Percentiles rank a stretch among this genome's conserved stretches.
These are phyloP conservation scores for Zygothrica quintamaculata DNA, from an alignment of 2,888 invertebrate species.

Conservation along the genomic window DNA sequence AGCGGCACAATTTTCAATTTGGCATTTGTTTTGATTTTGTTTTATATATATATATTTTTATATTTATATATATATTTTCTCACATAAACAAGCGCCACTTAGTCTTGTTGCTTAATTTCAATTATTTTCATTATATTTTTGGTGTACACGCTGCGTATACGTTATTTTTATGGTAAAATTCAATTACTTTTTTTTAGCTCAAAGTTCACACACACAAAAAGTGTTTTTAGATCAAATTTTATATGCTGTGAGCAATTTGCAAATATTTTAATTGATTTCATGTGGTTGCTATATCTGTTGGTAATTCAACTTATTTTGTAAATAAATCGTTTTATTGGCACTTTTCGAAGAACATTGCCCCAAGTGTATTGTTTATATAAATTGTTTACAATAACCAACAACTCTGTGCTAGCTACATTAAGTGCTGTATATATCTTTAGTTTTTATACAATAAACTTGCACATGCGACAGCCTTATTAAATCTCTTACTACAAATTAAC, in stretches of 20 bases:
- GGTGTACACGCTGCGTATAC: conserved; percentile 43
- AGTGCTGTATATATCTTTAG: conserved; percentile 10
- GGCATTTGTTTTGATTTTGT: conserved; percentile 30
- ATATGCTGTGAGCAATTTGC: conserved; percentile 37
- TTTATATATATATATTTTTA: conserved; percentile 9
- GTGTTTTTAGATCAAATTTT: conserved; percentile 28
- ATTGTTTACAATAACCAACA: conserved; percentile 36
- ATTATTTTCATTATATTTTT: conserved; percentile 31
- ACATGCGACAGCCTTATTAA: conserved; percentile 3
- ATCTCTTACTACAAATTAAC: neutral
- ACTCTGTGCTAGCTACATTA: conserved; percentile 18
- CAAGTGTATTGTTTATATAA: conserved; percentile 36
- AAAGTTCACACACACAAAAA: conserved; percentile 4
- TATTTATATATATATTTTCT: conserved; percentile 8
- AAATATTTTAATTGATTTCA: conserved; percentile 77
- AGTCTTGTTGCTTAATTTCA: conserved; percentile 43
- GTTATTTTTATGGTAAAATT: conserved; percentile 58
- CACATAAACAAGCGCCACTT: conserved; percentile 52
- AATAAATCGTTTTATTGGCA: conserved; percentile 50
- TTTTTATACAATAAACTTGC: conserved; percentile 6
- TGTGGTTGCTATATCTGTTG: conserved; percentile 43
- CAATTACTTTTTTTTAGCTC: conserved; percentile 64
- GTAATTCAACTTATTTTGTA: conserved; percentile 33
- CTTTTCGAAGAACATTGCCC: neutral
- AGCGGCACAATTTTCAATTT: conserved; percentile 30